Conservation (phyloP, 2,113 vertebrate genomes). For the Felis catus region F.catus_Fca126_mat1.0 CM031418.1:90943001-90943500, state of each 20-base stretch:
- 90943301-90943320: constrained; percentile 24
- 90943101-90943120: neutral
- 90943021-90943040: neutral
- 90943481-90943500: too few species aligned
- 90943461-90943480: too few species aligned
- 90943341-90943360: neutral
- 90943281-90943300: neutral
- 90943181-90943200: neutral
- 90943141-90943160: neutral
- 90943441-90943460: too few species aligned
- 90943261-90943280: neutral
- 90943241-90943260: neutral
- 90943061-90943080: neutral
- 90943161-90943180: neutral
- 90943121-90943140: neutral
- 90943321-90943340: neutral
- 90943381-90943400: too few species aligned
- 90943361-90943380: neutral
- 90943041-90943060: neutral
- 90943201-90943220: constrained; percentile 23
- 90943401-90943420: too few species aligned
- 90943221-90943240: constrained; percentile 1
- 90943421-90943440: too few species aligned
- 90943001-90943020: neutral
- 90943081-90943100: neutral